Conservation (phyloP, 2,797 vertebrate species). For the Mormyrus hasselquistii region DNA sequence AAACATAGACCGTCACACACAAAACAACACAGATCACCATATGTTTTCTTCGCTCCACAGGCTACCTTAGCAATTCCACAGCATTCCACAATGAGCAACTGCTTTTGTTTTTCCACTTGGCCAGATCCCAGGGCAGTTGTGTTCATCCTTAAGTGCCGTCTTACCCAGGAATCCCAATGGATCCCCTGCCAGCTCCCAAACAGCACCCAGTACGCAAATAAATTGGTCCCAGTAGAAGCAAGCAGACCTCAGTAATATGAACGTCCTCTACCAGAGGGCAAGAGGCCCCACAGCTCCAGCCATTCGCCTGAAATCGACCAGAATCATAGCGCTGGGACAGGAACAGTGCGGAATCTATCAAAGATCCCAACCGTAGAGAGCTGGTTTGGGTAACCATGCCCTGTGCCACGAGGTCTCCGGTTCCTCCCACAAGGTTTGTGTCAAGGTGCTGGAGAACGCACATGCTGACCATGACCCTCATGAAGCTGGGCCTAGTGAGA, state of each 20-base stretch:
- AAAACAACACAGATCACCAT: neutral
- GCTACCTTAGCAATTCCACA: neutral
- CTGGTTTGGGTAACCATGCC: conserved; percentile 31
- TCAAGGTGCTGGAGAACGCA: conserved; percentile 36
- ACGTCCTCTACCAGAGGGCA: neutral
- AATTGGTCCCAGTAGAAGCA: neutral
- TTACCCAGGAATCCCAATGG: neutral
- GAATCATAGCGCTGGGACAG: neutral
- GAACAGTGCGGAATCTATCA: neutral
- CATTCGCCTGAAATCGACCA: neutral
- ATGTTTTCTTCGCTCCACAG: neutral
- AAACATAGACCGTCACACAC: neutral
- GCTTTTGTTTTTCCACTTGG: neutral
- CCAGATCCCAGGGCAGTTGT: neutral
- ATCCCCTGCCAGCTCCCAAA: neutral
- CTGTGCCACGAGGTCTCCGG: conserved; percentile 28
- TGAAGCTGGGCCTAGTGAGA: conserved; percentile 18
- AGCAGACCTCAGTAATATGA: neutral
- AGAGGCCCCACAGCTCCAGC: neutral
- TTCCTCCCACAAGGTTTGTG: conserved; percentile 60
- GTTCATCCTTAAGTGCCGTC: neutral
- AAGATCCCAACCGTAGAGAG: conserved; percentile 14
- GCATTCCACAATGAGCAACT: neutral
- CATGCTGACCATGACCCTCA: conserved; percentile 20
- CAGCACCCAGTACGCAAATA: neutral